phyloP scores from a whole-genome alignment of 2,113 vertebrate species.

The Nyctibius bracteatus region DNA sequence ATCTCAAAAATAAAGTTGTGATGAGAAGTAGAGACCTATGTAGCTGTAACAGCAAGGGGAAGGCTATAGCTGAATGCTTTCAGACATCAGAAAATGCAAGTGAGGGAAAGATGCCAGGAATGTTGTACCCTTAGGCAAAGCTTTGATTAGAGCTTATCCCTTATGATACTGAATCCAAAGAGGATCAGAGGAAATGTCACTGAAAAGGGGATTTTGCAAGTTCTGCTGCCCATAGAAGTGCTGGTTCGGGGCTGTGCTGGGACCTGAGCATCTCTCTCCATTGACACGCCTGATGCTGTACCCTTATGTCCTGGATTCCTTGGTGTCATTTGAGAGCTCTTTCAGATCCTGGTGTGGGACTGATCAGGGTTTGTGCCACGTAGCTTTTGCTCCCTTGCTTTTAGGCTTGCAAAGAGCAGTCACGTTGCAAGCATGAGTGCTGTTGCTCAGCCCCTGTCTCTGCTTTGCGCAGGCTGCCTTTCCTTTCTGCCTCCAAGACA shows the following conservation, averaged over 20 bases:
- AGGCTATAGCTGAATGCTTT: neutral
- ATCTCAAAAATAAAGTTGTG: neutral
- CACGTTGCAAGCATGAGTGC: neutral
- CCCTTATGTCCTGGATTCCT: neutral
- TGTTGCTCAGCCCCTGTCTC: neutral
- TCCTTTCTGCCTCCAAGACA: neutral
- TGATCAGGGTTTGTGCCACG: neutral
- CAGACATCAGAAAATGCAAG: neutral
- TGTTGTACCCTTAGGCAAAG: neutral
- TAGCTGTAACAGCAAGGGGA: neutral
- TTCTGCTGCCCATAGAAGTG: neutral
- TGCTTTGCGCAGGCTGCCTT: neutral
- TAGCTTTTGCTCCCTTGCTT: neutral
- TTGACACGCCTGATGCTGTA: neutral
- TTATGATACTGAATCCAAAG: neutral
- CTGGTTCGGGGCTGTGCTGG: neutral
- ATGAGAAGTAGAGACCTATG: neutral
- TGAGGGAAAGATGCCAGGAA: neutral
- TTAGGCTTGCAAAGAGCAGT: neutral
- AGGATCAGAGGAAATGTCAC: neutral
- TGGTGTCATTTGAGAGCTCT: fast-evolving
- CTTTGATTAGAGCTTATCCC: neutral
- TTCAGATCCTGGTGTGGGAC: neutral
- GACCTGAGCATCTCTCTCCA: neutral
- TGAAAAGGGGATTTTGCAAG: neutral